A percentile compares a stretch with the other conserved stretches of the same genome.
Conservation (phyloP, 1,140 invertebrate genomes). For the Tetranychus cinnabarinus region DNA sequence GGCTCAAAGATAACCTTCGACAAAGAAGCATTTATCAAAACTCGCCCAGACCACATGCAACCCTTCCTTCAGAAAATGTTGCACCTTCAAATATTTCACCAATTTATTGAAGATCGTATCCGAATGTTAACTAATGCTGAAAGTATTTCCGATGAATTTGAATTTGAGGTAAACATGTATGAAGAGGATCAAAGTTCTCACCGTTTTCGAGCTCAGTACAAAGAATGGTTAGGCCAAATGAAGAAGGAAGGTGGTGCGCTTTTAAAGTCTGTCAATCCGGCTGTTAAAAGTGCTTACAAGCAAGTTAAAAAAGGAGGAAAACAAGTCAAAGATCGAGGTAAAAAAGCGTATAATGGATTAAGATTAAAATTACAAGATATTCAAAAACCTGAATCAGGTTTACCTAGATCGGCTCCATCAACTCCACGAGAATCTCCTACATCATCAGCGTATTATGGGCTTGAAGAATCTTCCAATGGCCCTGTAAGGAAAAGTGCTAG, state of each 20-base stretch:
- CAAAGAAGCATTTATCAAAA: slow-evolving; percentile 56
- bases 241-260: slow-evolving; percentile 39
- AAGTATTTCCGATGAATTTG: slow-evolving; percentile 48
- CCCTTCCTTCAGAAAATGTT: slow-evolving; percentile 71
- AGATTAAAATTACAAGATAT: slow-evolving; percentile 33
- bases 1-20: slow-evolving; percentile 48
- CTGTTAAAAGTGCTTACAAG: slow-evolving; percentile 52
- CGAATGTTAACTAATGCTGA: slow-evolving; percentile 60
- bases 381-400: not conserved
- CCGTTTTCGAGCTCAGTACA: slow-evolving; percentile 45
- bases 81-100: slow-evolving; percentile 77
- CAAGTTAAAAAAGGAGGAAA: slow-evolving; percentile 3
- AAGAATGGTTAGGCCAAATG: slow-evolving; percentile 40
- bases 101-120: slow-evolving; percentile 80
- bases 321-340: slow-evolving; percentile 48
- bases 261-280: slow-evolving; percentile 51
- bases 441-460: not conserved
- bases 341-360: slow-evolving; percentile 46
- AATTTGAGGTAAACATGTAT: slow-evolving; percentile 61
- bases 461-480: not conserved
- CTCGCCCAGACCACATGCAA: slow-evolving; percentile 50
- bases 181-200: slow-evolving; percentile 43
- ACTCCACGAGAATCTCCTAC: slow-evolving; percentile 12
- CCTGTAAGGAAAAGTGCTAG: not conserved
- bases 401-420: slow-evolving; percentile 14